Evolutionary conservation across 2,888 invertebrate genomes (phyloP).

Genomic region (Syrista parreyssii): DNA sequence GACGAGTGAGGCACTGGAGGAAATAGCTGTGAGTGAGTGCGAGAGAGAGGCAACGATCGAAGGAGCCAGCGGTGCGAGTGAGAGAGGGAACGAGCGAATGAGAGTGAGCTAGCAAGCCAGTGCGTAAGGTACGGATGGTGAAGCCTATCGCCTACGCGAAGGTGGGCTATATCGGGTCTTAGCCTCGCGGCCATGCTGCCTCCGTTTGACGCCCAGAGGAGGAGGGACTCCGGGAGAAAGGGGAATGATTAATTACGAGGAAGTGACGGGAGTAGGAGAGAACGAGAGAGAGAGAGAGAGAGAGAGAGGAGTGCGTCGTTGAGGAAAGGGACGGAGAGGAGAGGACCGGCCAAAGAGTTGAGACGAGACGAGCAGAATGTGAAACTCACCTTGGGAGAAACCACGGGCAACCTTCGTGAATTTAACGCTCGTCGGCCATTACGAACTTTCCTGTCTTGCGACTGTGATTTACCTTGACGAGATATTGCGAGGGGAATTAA

Average conservation of each 20-base stretch:
- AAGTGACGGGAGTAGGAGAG: conserved; percentile 55
- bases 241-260: conserved; percentile 64
- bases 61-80: not conserved
- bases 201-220: conserved; percentile 40
- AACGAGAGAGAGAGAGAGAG: conserved; percentile 23
- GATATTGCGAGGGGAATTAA: too few species aligned
- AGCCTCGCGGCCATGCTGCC: conserved; percentile 50
- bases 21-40: conserved; percentile 1
- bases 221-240: conserved; percentile 38
- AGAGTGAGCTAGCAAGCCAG: conserved; percentile 17
- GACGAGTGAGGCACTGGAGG: conserved; percentile 8
- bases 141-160: conserved; percentile 8
- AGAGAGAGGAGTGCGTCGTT: conserved; percentile 20
- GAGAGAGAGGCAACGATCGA: not conserved
- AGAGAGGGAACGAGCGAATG: conserved; percentile 14
- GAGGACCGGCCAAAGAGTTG: conserved; percentile 31
- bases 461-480: too few species aligned
- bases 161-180: conserved; percentile 31
- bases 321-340: conserved; percentile 19
- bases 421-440: too few species aligned
- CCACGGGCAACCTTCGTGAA: conserved; percentile 2
- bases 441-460: too few species aligned
- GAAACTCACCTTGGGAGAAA: conserved; percentile 37
- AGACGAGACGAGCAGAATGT: conserved; percentile 37
- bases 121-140: not conserved